Evolutionary conservation across 2,113 vertebrate genomes (phyloP).

Genomic region (Prionailurus bengalensis): DNA sequence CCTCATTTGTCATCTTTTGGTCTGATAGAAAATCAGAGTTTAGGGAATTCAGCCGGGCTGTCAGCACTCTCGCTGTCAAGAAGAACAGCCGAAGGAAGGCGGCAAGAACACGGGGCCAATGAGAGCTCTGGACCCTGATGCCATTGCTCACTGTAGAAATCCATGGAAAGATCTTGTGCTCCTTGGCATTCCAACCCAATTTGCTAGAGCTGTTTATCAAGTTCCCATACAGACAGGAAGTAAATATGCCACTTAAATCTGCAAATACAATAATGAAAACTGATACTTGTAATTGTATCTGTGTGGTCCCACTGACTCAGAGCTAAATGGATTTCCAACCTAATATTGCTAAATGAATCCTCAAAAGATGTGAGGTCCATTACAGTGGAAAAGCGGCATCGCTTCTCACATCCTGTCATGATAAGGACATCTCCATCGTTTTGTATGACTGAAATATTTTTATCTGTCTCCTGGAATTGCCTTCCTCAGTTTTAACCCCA

Average conservation of each 20-base stretch:
- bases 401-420: constrained; percentile 75
- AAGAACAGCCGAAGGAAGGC: constrained; percentile 68
- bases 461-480: constrained; percentile 66
- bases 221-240: constrained; percentile 76
- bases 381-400: constrained; percentile 32
- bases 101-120: constrained; percentile 59
- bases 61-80: constrained; percentile 81
- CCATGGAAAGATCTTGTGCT: background rate
- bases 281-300: constrained; percentile 82
- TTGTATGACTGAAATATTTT: constrained; percentile 51
- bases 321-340: constrained; percentile 80
- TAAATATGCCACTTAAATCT: constrained; percentile 84
- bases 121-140: constrained; percentile 52
- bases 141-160: background rate
- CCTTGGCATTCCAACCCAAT: constrained; percentile 60
- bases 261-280: constrained; percentile 86
- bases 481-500: constrained; percentile 67
- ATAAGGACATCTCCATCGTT: constrained; percentile 54
- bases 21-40: constrained; percentile 80
- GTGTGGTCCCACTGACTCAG: constrained; percentile 82
- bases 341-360: constrained; percentile 83
- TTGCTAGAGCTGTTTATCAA: constrained; percentile 76
- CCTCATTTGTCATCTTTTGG: constrained; percentile 84
- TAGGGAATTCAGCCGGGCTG: constrained; percentile 75
- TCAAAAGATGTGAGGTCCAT: constrained; percentile 73